Conservation (phyloP, 1,140 invertebrate species). For the Heliconius himera region DNA sequence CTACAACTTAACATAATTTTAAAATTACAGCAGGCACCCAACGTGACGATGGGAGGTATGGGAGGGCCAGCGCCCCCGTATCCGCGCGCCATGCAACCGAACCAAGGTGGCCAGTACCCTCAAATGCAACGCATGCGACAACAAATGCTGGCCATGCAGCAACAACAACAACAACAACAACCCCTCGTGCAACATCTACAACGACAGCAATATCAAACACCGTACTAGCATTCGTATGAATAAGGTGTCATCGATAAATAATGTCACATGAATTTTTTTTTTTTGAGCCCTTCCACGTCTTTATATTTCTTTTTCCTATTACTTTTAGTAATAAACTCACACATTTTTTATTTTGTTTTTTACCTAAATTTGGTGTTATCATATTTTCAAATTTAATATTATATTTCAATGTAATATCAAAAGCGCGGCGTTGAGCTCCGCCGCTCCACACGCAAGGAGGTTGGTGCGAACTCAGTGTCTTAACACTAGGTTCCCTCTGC, state of each 20-base stretch:
- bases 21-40: constrained; percentile 81
- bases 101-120: constrained; percentile 84
- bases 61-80: constrained; percentile 85
- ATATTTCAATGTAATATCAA: too few relatives aligned
- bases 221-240: constrained; percentile 63
- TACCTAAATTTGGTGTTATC: too few relatives aligned
- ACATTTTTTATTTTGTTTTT: too few relatives aligned
- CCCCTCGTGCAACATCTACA: constrained; percentile 82
- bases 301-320: too few relatives aligned
- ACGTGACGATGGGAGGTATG: constrained; percentile 87
- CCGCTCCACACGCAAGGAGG: too few relatives aligned
- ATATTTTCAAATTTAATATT: too few relatives aligned
- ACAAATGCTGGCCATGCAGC: constrained; percentile 83
- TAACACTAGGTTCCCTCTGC: too few relatives aligned
- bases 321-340: too few relatives aligned
- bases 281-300: too few relatives aligned
- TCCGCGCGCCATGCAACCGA: constrained; percentile 75
- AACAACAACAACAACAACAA: constrained; percentile 79
- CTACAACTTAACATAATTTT: not conserved
- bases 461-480: too few relatives aligned
- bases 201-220: constrained; percentile 79
- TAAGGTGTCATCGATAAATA: not conserved
- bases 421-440: too few relatives aligned
- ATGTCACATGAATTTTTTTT: too few relatives aligned
- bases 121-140: constrained; percentile 84